A percentile compares a stretch with the other conserved stretches of the same genome.
Conservation (phyloP, 1,140 invertebrate genomes). For the Dinothrombium tinctorium region DNA sequence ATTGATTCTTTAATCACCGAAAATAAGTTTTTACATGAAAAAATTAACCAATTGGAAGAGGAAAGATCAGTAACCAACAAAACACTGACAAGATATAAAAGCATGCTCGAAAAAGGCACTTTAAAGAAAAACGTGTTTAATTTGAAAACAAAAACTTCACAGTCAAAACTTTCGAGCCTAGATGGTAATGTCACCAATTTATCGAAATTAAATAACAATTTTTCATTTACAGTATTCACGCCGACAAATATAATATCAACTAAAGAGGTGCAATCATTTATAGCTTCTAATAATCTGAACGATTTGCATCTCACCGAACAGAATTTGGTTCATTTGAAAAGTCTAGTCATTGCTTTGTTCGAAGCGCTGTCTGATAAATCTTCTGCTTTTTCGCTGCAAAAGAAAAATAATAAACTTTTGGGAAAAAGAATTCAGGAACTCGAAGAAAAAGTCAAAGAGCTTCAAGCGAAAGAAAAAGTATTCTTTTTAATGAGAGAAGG, state of each 20-base stretch:
- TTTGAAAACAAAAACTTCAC: conserved; percentile 12
- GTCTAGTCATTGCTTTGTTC: conserved; percentile 43
- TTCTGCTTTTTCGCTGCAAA: conserved; percentile 49
- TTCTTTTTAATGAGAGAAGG: conserved; percentile 1
- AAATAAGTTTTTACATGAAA: conserved; percentile 41
- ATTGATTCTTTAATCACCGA: conserved; percentile 4
- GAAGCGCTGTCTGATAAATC: conserved; percentile 64
- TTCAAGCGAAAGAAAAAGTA: conserved; percentile 3
- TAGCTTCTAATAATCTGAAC: conserved; percentile 22
- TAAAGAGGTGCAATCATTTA: conserved; percentile 22
- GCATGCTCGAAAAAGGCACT: conserved; percentile 22
- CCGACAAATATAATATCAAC: conserved; percentile 5
- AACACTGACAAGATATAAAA: conserved; percentile 25
- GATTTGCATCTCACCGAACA: conserved; percentile 39
- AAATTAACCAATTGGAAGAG: conserved; percentile 46
- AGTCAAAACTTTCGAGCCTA: background rate
- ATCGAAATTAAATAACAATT: no score
- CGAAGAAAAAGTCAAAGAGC: conserved; percentile 4
- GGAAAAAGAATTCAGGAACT: conserved; percentile 8
- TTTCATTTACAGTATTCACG: no score
- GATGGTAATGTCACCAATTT: no score
- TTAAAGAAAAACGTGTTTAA: conserved; percentile 21
- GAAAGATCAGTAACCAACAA: conserved; percentile 40
- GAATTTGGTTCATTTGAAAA: conserved; percentile 43
- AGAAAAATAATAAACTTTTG: conserved; percentile 43